Evolutionary conservation across 1,140 invertebrate species (phyloP).

Genomic region (Pogonomyrmex californicus): DNA sequence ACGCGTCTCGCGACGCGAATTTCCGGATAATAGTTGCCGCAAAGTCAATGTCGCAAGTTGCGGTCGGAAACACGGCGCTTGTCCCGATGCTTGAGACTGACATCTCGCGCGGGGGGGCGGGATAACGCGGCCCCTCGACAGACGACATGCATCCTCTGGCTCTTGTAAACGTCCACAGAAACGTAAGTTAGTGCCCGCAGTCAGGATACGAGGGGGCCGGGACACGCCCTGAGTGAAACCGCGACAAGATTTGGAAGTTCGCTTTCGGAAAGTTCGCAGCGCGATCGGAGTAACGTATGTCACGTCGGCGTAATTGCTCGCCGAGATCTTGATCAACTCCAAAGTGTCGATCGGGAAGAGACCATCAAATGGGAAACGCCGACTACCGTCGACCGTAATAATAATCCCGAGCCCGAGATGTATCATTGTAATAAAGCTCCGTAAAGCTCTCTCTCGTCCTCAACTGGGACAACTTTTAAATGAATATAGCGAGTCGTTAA

Average conservation of each 20-base stretch:
- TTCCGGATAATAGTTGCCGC: conserved; percentile 52
- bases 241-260: conserved; percentile 13
- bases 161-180: conserved; percentile 41
- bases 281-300: not conserved
- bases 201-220: conserved; percentile 12
- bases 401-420: not conserved
- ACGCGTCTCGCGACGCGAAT: conserved; percentile 41
- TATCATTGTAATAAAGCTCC: not conserved
- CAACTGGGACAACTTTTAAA: conserved; percentile 13
- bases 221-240: conserved; percentile 26
- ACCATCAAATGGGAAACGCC: not conserved
- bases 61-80: conserved; percentile 19
- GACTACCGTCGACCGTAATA: not conserved
- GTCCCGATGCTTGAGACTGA: conserved; percentile 23
- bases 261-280: not conserved
- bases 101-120: not conserved
- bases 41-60: conserved; percentile 40
- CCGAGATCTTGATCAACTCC: not conserved
- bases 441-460: conserved; percentile 1
- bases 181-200: conserved; percentile 28
- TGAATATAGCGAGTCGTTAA: conserved; percentile 35
- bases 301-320: conserved; percentile 4
- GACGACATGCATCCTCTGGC: not conserved
- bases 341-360: not conserved
- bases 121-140: conserved; percentile 19